These are phyloP conservation scores for Brachystomella parvula DNA, from an alignment of 1,140 invertebrate genomes.

Conservation along the genomic window DNA sequence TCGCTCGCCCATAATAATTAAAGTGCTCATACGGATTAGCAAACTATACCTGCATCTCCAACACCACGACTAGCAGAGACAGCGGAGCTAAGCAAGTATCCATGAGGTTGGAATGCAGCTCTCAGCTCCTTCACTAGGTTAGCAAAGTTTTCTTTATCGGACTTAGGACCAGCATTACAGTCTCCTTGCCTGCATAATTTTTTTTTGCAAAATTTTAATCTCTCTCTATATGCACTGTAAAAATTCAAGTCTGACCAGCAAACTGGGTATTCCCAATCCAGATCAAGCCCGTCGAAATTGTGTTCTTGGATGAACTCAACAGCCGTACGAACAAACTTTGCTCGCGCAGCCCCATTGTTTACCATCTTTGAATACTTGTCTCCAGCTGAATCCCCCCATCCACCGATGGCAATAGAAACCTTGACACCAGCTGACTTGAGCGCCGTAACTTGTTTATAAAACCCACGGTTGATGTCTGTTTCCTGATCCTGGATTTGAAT, in stretches of 20 bases:
- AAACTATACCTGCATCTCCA: neutral
- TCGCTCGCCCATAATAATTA: no score
- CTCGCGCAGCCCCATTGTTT: constrained; percentile 45
- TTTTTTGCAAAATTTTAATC: no score
- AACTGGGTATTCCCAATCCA: constrained; percentile 63
- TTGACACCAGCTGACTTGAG: constrained; percentile 51
- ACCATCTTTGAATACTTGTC: constrained; percentile 55
- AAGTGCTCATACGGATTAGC: no score
- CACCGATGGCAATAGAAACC: constrained; percentile 55
- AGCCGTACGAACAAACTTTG: constrained; percentile 49
- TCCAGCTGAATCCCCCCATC: constrained; percentile 57
- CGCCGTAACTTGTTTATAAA: constrained; percentile 52
- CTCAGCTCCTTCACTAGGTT: constrained; percentile 48
- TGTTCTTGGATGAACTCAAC: constrained; percentile 51
- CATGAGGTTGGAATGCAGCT: constrained; percentile 46
- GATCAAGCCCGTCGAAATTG: constrained; percentile 54
- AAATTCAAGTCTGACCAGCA: no score
- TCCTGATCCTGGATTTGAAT: constrained; percentile 71
- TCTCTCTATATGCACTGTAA: no score
- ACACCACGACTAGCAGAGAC: constrained; percentile 43
- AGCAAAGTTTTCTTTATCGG: constrained; percentile 49
- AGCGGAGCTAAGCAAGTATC: constrained; percentile 50
- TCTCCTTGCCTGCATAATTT: constrained; percentile 28
- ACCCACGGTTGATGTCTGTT: constrained; percentile 71
- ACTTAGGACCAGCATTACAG: constrained; percentile 42